These are phyloP conservation scores for Oophaga pumilio DNA, from an alignment of 2,113 vertebrate genomes.

Conservation along the genomic window DNA sequence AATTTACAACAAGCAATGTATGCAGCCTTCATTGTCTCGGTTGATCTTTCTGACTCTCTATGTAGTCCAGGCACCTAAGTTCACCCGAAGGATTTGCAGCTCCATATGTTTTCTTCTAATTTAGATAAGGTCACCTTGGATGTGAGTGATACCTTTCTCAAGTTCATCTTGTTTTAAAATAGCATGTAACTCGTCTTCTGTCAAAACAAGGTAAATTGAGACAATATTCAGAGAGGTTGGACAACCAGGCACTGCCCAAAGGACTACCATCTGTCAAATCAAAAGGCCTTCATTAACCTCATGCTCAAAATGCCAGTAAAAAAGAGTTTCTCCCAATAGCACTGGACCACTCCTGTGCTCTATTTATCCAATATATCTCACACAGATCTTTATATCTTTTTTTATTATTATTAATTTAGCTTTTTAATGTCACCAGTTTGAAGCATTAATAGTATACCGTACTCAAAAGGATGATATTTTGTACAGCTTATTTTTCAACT, in stretches of 20 bases:
- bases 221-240: not conserved
- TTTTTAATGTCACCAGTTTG: no score
- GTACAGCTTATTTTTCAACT: not conserved
- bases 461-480: not conserved
- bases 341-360: no score
- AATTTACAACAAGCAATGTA: constrained; percentile 37
- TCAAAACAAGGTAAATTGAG: not conserved
- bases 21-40: constrained; percentile 16
- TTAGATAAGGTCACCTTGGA: constrained; percentile 37
- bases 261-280: no score
- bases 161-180: not conserved
- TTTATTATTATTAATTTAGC: no score
- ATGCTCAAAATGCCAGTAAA: no score
- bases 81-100: constrained; percentile 49
- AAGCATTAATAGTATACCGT: not conserved
- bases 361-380: no score
- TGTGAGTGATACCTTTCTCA: constrained; percentile 28
- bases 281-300: no score
- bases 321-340: no score
- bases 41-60: constrained; percentile 34
- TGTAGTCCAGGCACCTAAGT: constrained; percentile 12
- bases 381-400: no score
- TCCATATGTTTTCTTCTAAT: constrained; percentile 45
- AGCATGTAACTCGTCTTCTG: not conserved
- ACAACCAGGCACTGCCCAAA: not conserved